Conservation (phyloP, 2,888 invertebrate species). For the Caradrina kadenii region DNA sequence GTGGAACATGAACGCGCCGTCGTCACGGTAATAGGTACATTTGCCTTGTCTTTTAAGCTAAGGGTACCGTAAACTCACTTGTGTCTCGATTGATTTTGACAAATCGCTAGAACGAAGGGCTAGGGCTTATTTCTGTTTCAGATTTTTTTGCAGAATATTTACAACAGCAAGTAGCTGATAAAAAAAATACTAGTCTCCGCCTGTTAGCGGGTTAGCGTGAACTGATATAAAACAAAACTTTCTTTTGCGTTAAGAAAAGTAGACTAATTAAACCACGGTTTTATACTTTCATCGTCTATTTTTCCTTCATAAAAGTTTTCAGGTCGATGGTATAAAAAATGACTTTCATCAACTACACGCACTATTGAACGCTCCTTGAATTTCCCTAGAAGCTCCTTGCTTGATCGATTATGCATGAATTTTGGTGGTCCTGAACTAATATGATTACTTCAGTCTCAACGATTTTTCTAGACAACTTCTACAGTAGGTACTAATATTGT, state of each 20-base stretch:
- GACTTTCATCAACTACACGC: conserved; percentile 50
- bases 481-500: conserved; percentile 38
- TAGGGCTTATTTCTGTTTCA: too few species aligned
- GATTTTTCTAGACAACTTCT: conserved; percentile 31
- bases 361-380: conserved; percentile 45
- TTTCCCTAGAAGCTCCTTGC: conserved; percentile 47
- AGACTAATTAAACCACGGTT: conserved; percentile 10
- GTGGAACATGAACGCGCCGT: too few species aligned
- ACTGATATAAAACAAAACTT: neutral
- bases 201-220: neutral
- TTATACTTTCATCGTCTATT: neutral
- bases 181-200: neutral
- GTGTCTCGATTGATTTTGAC: too few species aligned
- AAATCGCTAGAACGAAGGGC: too few species aligned
- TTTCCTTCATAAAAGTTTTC: conserved; percentile 6
- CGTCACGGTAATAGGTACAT: too few species aligned
- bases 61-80: too few species aligned
- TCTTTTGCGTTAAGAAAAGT: neutral
- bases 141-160: too few species aligned
- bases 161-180: too few species aligned
- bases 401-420: conserved; percentile 61
- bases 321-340: conserved; percentile 16
- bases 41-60: too few species aligned
- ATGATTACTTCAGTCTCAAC: conserved; percentile 28
- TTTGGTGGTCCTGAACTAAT: conserved; percentile 35